Evolutionary conservation across 64 coral and sea anemone genomes (phyloP), one percentile per base, ranked within the genome.

Genomic region (Montipora efflorescens): DNA sequence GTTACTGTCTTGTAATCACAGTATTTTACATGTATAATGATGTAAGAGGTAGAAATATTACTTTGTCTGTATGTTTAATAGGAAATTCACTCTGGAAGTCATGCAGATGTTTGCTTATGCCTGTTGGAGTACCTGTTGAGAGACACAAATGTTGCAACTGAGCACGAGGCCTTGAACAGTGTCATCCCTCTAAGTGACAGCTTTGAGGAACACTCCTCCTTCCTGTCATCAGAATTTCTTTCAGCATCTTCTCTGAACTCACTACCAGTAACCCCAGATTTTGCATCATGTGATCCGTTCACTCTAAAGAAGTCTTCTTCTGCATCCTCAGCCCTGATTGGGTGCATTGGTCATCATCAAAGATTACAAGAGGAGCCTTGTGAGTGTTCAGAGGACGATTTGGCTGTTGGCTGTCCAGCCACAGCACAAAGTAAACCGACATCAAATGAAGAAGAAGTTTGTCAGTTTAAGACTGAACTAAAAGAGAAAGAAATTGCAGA

Each of bases 191-290:
- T 25, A 3, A 68, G 43, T 9, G 20, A 8, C 14, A 71, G 7
- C 4, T 16, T 47, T 19, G 7, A n/a, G 3, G 12, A 50, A 0
- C 46, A 5, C 7, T 71, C 45, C 7, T 71, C 45, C 21, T 46
- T 86, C 7, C 8, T 86, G 10, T 51, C 46, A 22, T 16, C 18
- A 21, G 44, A 14, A 15, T 64, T 10, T 8, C 52, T 8, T 6
- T 67, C 82, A 8, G 4, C 46, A 20, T 48, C 62, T 3, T 85
- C 82, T 47, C 47, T 86, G 19, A 86, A 71, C 82, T 70, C 62
- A 11, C 21, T 13, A 5, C 66, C 64, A 19, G 8, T 2, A 4
- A 86, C 44, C 19, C 82, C 43, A 11, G 48, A 15, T 2, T 70
- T 48, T 16, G 3, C 14, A 18, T 4, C 4, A 67, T 9, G 58